These are phyloP conservation scores for Myotis myotis DNA, from an alignment of 2,797 vertebrate genomes.

Conservation along the genomic window DNA sequence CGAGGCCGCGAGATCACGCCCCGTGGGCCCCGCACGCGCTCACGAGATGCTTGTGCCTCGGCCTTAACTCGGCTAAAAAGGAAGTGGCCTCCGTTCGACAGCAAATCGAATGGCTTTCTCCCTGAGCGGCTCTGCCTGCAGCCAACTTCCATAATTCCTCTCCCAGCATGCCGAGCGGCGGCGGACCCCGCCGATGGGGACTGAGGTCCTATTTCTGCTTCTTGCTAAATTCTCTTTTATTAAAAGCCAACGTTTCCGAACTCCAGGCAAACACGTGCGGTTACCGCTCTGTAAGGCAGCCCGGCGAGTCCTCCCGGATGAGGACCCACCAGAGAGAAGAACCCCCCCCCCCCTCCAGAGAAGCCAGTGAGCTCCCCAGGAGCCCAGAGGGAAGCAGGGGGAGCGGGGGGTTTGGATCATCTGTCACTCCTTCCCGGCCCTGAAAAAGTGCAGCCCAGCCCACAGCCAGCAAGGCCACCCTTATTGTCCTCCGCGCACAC, in stretches of 20 bases:
- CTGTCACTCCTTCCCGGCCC: not conserved
- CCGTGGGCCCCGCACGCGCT: accelerated
- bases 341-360: not conserved
- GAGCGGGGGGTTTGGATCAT: not conserved
- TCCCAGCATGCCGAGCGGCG: not conserved
- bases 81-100: not conserved
- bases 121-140: no score
- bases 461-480: no score
- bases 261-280: not conserved
- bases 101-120: not conserved
- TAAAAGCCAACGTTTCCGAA: not conserved
- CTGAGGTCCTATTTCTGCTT: not conserved
- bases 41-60: accelerated
- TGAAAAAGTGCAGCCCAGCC: not conserved
- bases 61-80: not conserved
- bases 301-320: not conserved
- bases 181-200: accelerated
- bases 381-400: no score
- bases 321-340: not conserved
- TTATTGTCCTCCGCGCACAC: not conserved
- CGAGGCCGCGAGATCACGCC: accelerated
- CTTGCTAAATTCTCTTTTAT: not conserved
- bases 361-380: not conserved
- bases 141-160: not conserved
- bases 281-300: not conserved